phyloP scores from a whole-genome alignment of 1,140 invertebrate species.

The Lasioglossum albipes region DNA sequence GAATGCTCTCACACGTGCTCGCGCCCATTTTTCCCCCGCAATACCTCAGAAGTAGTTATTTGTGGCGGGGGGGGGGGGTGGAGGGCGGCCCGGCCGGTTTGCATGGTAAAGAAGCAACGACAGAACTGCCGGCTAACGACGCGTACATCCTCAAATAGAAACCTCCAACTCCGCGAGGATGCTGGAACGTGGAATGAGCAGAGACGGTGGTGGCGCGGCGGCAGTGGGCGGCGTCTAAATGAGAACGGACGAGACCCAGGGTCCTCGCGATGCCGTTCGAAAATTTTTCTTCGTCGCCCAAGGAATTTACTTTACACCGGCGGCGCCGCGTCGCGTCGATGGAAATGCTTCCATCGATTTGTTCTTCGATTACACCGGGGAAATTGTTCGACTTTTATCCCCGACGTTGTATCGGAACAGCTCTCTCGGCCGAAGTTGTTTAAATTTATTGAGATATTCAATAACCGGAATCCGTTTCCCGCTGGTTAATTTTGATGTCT shows the following conservation, averaged over 20 bases:
- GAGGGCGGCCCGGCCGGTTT: slow-evolving; percentile 49
- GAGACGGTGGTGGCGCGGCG: background rate
- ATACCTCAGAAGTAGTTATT: slow-evolving; percentile 67
- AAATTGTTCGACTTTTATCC: too few species aligned
- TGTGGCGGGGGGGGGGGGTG: slow-evolving; percentile 51
- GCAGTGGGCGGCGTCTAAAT: too few species aligned
- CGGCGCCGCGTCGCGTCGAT: too few species aligned
- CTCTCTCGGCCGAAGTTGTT: background rate
- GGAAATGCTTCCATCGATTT: background rate
- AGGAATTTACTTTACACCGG: too few species aligned
- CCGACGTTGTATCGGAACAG: too few species aligned
- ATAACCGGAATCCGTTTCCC: slow-evolving; percentile 28
- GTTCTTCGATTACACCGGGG: too few species aligned
- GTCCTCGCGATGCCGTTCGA: too few species aligned
- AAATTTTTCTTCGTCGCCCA: too few species aligned
- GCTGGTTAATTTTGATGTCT: slow-evolving; percentile 41
- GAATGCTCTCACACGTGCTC: background rate
- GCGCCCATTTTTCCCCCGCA: slow-evolving; percentile 3
- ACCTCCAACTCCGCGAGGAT: slow-evolving; percentile 9
- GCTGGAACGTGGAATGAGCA: background rate
- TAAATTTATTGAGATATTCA: slow-evolving; percentile 30
- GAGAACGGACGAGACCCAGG: too few species aligned
- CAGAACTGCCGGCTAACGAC: slow-evolving; percentile 66
- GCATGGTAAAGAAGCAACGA: slow-evolving; percentile 71
- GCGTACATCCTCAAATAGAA: slow-evolving; percentile 60